Evolutionary conservation across 2,888 invertebrate genomes (phyloP), one percentile per base, ranked within the genome.

Genomic region (Stenodera caucasica): DNA sequence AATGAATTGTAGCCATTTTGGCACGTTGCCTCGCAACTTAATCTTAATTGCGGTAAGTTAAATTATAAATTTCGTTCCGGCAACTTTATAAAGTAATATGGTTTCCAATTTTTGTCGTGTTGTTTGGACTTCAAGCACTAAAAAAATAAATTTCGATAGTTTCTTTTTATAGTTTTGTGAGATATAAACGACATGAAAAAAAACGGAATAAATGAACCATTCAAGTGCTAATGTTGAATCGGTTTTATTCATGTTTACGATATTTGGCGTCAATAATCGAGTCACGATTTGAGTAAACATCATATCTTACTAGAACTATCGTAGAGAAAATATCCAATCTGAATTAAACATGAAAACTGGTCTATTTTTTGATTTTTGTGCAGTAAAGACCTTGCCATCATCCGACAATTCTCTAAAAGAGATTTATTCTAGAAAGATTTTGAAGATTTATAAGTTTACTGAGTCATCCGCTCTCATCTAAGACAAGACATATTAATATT

Each of bases 401-500:
- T 64, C 67, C 62, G 67, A 64, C 72, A 70, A 72, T 74, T 70
- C 70, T 70, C 70, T 66, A 61, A 65, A 61, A 67, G 70, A 73
- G 75, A 77, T 77, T 77, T 77, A 75, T 76, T 70, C 68, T 21
- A 56, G 63, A 56, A 66, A 69, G 72, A 76, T 77, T 73, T 65
- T 55, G 55, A 66, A 75, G 76, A 77, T 77, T 77, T 76, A 77
- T 77, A 75, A 77, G 78, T 77, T 77, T 75, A 74, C 76, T 72
- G 74, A 76, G 74, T 75, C 75, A 67, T 71, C 70, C 73, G 69
- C 70, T 65, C 69, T 64, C 65, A 63, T 66, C 70, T 72, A 72
- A 76, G 74, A 75, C 76, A 74, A 75, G 74, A 70, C 74, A 72
- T 78, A 77, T 78, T 77, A 77, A 77, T 77, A 77, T 77, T 76